Conservation (phyloP, 64 coral and sea anemone genomes). For the Montipora cactus region DNA sequence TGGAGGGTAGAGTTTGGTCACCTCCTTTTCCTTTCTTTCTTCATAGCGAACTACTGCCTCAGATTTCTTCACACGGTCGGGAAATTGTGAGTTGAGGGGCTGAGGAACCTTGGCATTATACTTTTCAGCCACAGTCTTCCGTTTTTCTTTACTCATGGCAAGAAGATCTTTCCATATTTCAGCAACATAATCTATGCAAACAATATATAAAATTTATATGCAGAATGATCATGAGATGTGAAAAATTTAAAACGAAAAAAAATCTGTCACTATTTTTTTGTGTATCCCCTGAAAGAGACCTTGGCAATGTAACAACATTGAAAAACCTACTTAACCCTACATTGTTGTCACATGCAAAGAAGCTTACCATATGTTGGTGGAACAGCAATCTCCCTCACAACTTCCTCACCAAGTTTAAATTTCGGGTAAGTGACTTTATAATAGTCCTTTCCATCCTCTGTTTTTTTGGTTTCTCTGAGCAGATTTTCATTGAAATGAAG, state of each 20-base stretch:
- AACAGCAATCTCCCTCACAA: too few species aligned
- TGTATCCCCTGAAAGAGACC: not conserved
- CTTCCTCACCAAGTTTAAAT: slow-evolving; percentile 9
- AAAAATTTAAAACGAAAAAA: not conserved
- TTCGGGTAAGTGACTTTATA: slow-evolving; percentile 34
- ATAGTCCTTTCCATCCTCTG: not conserved
- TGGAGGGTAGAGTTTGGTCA: not conserved
- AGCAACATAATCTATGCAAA: not conserved
- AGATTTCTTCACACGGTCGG: not conserved
- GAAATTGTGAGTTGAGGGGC: slow-evolving; percentile 8
- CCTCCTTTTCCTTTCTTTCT: not conserved
- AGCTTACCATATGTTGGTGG: slow-evolving; percentile 30
- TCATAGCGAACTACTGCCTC: not conserved
- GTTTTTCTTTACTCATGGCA: not conserved
- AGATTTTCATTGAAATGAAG: slow-evolving; percentile 53
- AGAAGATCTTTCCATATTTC: slow-evolving; percentile 1
- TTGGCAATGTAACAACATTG: not conserved
- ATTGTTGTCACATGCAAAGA: not conserved
- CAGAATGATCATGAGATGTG: too few species aligned
- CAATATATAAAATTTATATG: not conserved
- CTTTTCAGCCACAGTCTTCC: slow-evolving; percentile 1
- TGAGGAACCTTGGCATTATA: not conserved
- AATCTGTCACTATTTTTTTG: not conserved
- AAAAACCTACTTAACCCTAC: not conserved
- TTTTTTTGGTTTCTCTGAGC: not conserved